phyloP scores from a whole-genome alignment of 92 coral and sea anemone genomes.

The Epizoanthus illoricatus region DNA sequence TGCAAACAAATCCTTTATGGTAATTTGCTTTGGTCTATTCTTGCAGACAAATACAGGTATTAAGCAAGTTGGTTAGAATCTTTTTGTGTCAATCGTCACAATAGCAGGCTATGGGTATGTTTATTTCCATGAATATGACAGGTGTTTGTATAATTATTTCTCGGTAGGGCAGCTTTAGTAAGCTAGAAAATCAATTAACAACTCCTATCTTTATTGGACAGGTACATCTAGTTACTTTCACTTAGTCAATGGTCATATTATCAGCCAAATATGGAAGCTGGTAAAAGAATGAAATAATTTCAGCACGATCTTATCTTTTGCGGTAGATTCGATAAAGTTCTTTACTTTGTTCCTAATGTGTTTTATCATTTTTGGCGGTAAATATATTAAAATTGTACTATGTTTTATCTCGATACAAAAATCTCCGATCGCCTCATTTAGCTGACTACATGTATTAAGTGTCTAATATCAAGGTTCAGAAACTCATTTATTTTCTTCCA shows the following conservation, averaged over 20 bases:
- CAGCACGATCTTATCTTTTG: not conserved
- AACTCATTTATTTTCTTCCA: not conserved
- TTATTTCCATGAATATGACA: not conserved
- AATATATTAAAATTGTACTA: not conserved
- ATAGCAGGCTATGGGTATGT: not conserved
- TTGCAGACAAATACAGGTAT: not conserved
- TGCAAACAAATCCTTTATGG: not conserved
- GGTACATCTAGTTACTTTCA: not conserved
- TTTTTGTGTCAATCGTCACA: not conserved
- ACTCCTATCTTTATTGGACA: not conserved
- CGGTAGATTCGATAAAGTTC: not conserved
- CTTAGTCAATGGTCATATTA: not conserved
- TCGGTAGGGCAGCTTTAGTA: not conserved
- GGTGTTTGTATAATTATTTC: conserved; percentile 15
- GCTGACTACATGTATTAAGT: not conserved
- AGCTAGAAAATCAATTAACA: conserved; percentile 13
- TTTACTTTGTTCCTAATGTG: not conserved
- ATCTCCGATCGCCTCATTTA: too few relatives aligned
- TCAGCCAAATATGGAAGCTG: not conserved
- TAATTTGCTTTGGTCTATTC: not conserved
- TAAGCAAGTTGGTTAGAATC: not conserved
- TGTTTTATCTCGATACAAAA: too few relatives aligned
- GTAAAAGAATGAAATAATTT: not conserved
- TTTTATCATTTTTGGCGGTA: not conserved
- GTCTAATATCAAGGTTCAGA: not conserved